These are phyloP conservation scores for Volucella zonaria DNA, from an alignment of 2,888 invertebrate species.

Conservation along the genomic window DNA sequence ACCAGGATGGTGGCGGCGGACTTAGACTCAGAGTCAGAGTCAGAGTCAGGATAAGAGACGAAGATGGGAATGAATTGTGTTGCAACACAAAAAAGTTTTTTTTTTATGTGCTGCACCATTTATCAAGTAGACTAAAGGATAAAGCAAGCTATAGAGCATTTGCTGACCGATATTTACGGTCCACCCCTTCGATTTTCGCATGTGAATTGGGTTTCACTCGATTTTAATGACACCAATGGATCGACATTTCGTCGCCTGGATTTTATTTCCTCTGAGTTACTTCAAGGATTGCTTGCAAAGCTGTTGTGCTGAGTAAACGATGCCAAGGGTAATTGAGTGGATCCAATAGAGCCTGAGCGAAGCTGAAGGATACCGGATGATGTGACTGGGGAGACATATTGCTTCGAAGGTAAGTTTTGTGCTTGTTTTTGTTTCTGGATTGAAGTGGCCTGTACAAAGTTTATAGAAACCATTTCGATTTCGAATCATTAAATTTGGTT, in stretches of 20 bases:
- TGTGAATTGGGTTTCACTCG: slow-evolving; percentile 60
- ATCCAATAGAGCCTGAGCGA: slow-evolving; percentile 10
- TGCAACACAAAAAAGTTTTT: slow-evolving; percentile 30
- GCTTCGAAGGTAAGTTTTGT: slow-evolving; percentile 4
- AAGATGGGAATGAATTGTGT: slow-evolving; percentile 52
- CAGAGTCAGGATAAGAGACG: slow-evolving; percentile 1
- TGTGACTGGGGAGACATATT: slow-evolving; percentile 24
- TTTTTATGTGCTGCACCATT: slow-evolving; percentile 67
- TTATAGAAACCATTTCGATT: slow-evolving; percentile 22
- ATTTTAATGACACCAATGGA: slow-evolving; percentile 67
- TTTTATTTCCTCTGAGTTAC: slow-evolving; percentile 52
- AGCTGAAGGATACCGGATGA: slow-evolving; percentile 8
- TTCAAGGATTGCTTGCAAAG: slow-evolving; percentile 26
- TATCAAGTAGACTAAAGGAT: slow-evolving; percentile 50
- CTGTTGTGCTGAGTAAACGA: slow-evolving; percentile 40
- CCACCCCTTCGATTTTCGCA: slow-evolving; percentile 60
- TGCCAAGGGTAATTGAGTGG: slow-evolving; percentile 48
- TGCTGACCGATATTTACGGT: slow-evolving; percentile 68
- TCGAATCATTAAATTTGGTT: slow-evolving; percentile 31
- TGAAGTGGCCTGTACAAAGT: slow-evolving; percentile 16
- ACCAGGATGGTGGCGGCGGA: not conserved
- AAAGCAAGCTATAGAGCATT: slow-evolving; percentile 49
- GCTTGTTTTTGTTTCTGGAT: not conserved
- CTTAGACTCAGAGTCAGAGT: too few relatives aligned
- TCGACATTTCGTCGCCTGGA: slow-evolving; percentile 70